phyloP scores from a whole-genome alignment of 2,797 vertebrate species.

The Scleropages formosus region DNA sequence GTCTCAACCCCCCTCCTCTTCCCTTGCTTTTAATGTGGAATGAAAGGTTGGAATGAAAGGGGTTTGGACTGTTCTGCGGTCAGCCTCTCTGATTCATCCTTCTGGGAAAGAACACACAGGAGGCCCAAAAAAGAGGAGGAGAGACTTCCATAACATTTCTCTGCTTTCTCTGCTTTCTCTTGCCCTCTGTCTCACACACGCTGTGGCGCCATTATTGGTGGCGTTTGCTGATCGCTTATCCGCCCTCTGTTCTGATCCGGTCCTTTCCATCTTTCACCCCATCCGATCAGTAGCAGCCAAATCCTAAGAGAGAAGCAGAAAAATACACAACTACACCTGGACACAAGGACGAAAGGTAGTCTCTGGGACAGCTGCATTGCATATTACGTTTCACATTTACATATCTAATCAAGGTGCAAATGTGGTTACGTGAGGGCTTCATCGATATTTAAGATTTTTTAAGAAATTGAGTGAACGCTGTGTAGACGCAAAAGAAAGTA shows the following conservation, averaged over 20 bases:
- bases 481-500: not conserved
- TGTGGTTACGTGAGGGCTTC: not conserved
- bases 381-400: too few species aligned
- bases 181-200: constrained; percentile 21
- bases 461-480: not conserved
- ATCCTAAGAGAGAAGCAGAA: not conserved
- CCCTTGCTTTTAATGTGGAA: constrained; percentile 33
- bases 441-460: too few species aligned
- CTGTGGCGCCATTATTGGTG: constrained; percentile 1
- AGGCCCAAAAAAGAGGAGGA: constrained; percentile 7
- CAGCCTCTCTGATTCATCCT: constrained; percentile 63
- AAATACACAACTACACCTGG: not conserved
- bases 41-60: constrained; percentile 54
- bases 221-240: not conserved
- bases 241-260: too few species aligned
- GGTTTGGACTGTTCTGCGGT: constrained; percentile 57
- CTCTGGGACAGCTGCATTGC: not conserved
- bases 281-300: too few species aligned
- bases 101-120: constrained; percentile 53
- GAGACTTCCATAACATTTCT: constrained; percentile 7
- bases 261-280: not conserved
- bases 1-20: constrained; percentile 30
- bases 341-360: not conserved
- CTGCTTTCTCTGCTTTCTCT: constrained; percentile 16
- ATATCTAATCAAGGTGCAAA: not conserved